These are phyloP conservation scores for Synodontis membranacea DNA, from an alignment of 2,113 vertebrate genomes.

Conservation along the genomic window DNA sequence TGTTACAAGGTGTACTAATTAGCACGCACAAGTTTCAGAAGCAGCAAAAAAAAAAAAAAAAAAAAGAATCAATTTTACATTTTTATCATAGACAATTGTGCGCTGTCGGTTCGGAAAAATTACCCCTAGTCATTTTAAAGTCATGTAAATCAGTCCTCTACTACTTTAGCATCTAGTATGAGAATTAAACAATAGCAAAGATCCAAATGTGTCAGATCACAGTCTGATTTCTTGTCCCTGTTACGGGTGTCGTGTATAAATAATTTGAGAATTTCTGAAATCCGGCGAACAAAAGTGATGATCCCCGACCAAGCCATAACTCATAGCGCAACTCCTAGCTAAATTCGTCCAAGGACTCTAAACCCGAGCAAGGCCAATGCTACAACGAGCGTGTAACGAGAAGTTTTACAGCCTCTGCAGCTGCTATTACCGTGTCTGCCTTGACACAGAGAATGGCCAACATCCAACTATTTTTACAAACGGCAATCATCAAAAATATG, in stretches of 20 bases:
- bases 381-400: not conserved
- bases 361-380: constrained; percentile 19
- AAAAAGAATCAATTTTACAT: no score
- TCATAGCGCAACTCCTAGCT: not conserved
- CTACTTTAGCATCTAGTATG: not conserved
- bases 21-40: no score
- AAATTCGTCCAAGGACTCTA: constrained; percentile 38
- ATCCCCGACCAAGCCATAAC: not conserved
- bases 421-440: constrained; percentile 27
- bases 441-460: constrained; percentile 35
- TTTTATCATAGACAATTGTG: not conserved
- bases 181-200: not conserved
- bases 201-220: not conserved
- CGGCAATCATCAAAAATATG: constrained; percentile 1
- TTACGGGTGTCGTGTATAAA: not conserved
- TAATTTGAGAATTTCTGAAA: not conserved
- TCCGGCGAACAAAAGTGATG: not conserved
- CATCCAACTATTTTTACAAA: constrained; percentile 41
- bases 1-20: not conserved
- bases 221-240: not conserved
- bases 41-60: no score
- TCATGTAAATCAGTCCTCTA: not conserved
- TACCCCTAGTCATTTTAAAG: not conserved
- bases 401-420: constrained; percentile 37
- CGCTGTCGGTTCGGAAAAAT: not conserved